Conservation (phyloP, 2,888 invertebrate species). For the Atethmia centrago region DNA sequence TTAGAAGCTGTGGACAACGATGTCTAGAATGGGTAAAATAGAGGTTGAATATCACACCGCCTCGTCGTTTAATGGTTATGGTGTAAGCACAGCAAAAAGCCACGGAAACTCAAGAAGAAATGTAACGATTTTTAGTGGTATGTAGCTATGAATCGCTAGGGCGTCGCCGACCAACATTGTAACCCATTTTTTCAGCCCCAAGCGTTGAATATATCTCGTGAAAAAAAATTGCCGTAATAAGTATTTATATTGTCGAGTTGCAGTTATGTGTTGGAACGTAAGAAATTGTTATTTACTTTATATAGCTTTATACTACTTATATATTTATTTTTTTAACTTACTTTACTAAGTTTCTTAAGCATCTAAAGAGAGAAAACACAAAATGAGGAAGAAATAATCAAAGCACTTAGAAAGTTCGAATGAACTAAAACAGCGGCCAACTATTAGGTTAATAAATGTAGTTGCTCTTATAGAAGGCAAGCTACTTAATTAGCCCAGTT, state of each 20-base stretch:
- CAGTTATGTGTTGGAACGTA: neutral
- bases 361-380: constrained; percentile 17
- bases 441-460: constrained; percentile 47
- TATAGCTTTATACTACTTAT: too few species aligned
- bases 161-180: constrained; percentile 51
- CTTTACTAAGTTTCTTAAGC: neutral
- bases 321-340: too few species aligned
- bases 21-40: neutral
- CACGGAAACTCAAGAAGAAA: constrained; percentile 16
- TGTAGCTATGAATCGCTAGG: constrained; percentile 40
- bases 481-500: constrained; percentile 59
- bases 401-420: constrained; percentile 38
- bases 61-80: neutral
- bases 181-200: constrained; percentile 54
- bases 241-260: neutral
- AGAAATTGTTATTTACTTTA: neutral
- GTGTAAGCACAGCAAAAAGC: constrained; percentile 15
- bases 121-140: constrained; percentile 52
- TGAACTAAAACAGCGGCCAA: constrained; percentile 48
- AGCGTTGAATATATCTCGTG: constrained; percentile 38
- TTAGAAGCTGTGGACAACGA: neutral
- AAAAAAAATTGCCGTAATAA: constrained; percentile 30
- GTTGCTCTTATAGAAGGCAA: constrained; percentile 51
- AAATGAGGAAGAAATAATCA: constrained; percentile 38
- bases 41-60: neutral